Percentiles rank a stretch among this genome's conserved stretches.
Conservation (phyloP, 2,888 invertebrate genomes). For the Sympetrum striolatum region DNA sequence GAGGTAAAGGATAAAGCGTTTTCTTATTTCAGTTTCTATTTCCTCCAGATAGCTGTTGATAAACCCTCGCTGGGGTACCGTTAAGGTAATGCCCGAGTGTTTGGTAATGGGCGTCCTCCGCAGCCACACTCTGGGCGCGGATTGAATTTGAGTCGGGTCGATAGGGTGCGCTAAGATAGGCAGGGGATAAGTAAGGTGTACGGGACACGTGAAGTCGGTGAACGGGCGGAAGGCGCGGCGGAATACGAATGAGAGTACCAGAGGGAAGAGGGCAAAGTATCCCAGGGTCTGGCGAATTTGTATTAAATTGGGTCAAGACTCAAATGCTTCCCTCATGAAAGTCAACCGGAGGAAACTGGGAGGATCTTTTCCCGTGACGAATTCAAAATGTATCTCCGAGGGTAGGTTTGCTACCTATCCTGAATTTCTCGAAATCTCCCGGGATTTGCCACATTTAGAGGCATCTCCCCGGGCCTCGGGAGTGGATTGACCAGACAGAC, state of each 20-base stretch:
- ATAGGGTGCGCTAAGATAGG: neutral
- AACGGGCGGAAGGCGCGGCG: neutral
- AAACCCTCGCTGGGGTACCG: constrained; percentile 36
- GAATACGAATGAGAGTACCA: neutral
- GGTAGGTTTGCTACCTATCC: too few species aligned
- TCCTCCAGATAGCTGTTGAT: constrained; percentile 33
- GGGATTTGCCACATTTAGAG: too few species aligned
- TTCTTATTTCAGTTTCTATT: constrained; percentile 35
- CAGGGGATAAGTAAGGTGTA: neutral
- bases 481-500: too few species aligned
- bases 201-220: neutral
- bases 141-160: constrained; percentile 8
- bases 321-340: neutral
- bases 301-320: constrained; percentile 11
- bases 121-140: neutral
- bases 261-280: neutral
- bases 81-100: constrained; percentile 11
- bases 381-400: neutral
- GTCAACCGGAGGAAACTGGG: neutral
- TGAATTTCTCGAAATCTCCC: too few species aligned
- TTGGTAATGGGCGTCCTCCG: neutral
- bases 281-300: neutral
- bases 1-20: neutral
- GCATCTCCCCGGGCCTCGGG: too few species aligned
- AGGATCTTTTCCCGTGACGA: neutral